phyloP scores from a whole-genome alignment of 2,888 invertebrate species.

The Eremobia ochroleuca region DNA sequence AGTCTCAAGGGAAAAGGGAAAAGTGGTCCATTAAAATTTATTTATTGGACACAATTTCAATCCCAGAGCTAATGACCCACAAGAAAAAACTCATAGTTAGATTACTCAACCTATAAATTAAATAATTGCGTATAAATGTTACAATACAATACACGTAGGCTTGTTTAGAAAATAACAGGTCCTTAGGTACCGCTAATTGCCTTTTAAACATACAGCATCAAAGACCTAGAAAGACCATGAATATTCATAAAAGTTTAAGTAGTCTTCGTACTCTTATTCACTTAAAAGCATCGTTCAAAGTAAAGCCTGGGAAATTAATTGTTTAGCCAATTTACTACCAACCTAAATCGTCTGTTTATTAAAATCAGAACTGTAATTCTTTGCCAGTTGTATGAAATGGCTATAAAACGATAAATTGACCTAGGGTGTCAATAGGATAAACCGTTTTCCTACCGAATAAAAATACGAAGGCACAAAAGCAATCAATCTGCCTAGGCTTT shows the following conservation, averaged over 20 bases:
- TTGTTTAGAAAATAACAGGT: not conserved
- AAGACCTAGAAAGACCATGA: slow-evolving; percentile 20
- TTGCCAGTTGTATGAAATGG: not conserved
- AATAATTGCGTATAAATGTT: not conserved
- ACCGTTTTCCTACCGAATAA: not conserved
- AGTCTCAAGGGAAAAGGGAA: not conserved
- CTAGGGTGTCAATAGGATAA: not conserved
- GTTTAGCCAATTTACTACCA: not conserved
- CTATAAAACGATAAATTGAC: no score
- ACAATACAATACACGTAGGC: slow-evolving; percentile 8
- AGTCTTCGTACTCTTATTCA: slow-evolving; percentile 20
- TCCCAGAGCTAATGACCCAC: not conserved
- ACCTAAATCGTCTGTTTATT: not conserved
- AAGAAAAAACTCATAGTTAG: not conserved
- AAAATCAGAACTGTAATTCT: no score
- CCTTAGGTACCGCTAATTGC: not conserved
- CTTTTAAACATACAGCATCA: slow-evolving; percentile 10
- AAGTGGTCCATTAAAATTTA: not conserved
- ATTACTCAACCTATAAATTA: not conserved
- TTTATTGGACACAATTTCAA: not conserved
- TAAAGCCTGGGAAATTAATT: not conserved
- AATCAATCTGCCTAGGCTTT: not conserved
- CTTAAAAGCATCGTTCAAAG: slow-evolving; percentile 11
- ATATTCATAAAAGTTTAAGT: slow-evolving; percentile 41
- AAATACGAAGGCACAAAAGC: slow-evolving; percentile 14